phyloP scores from a whole-genome alignment of 2,797 vertebrate species.

The Holocentrus rufus region DNA sequence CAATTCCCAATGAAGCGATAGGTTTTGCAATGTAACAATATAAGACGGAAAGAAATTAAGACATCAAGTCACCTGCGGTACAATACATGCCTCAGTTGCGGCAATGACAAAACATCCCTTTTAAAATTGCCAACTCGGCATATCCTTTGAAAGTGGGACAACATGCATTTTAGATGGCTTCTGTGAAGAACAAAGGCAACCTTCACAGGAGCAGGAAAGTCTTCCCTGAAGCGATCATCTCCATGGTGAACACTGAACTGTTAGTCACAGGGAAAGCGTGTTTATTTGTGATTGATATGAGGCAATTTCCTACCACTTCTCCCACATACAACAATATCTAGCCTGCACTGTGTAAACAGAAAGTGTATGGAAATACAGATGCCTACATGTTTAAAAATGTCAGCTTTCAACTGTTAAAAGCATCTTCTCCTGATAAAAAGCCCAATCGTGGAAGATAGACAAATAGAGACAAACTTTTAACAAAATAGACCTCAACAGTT shows the following conservation, averaged over 20 bases:
- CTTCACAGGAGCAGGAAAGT: constrained; percentile 35
- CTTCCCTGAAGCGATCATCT: constrained; percentile 45
- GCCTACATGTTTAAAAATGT: constrained; percentile 2
- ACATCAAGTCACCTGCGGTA: neutral
- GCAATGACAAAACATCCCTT: constrained; percentile 21
- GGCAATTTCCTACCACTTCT: constrained; percentile 17
- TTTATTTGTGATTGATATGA: constrained; percentile 39
- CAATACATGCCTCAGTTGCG: constrained; percentile 2
- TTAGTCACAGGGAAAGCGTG: constrained; percentile 37
- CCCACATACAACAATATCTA: constrained; percentile 5
- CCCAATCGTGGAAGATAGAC: no score
- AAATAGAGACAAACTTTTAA: no score
- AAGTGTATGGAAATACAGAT: constrained; percentile 31
- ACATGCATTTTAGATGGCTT: constrained; percentile 65
- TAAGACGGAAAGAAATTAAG: neutral
- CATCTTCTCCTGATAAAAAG: no score
- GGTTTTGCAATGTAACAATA: neutral
- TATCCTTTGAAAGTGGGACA: constrained; percentile 48
- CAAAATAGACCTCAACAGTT: no score
- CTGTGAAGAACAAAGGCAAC: constrained; percentile 56
- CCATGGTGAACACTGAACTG: constrained; percentile 32
- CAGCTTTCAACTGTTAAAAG: no score
- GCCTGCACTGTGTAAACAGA: constrained; percentile 27
- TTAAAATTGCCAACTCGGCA: constrained; percentile 11
- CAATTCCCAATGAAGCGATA: neutral